phyloP scores from a whole-genome alignment of 1,140 invertebrate species.

The Scaptomyza hsui region DNA sequence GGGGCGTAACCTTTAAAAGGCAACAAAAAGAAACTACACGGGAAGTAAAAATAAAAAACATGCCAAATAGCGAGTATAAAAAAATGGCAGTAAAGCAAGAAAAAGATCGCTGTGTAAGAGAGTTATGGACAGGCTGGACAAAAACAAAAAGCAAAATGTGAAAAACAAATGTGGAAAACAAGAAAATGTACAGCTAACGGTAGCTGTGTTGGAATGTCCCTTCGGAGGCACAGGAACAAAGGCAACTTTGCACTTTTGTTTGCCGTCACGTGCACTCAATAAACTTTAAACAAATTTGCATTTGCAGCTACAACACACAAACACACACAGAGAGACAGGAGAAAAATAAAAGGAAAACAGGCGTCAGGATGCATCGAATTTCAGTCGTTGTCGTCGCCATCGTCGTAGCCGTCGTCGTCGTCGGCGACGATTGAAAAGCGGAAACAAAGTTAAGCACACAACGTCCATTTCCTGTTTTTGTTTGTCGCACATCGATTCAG shows the following conservation, averaged over 20 bases:
- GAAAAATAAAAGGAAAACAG: neutral
- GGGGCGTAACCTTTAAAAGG: conserved; percentile 10
- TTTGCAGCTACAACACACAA: conserved; percentile 57
- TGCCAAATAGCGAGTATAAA: conserved; percentile 11
- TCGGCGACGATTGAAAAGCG: conserved; percentile 33
- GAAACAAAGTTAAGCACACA: conserved; percentile 82
- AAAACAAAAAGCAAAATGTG: neutral
- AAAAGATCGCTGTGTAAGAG: neutral
- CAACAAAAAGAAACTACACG: neutral
- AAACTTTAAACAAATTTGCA: conserved; percentile 83
- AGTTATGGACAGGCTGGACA: conserved; percentile 13
- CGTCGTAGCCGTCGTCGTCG: no score
- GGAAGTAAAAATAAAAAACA: conserved; percentile 7
- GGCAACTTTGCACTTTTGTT: conserved; percentile 79
- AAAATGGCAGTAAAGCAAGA: neutral
- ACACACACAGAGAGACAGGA: conserved; percentile 18
- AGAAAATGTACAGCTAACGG: conserved; percentile 18
- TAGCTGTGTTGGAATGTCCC: neutral
- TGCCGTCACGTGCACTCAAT: conserved; percentile 83
- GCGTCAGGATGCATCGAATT: conserved; percentile 63
- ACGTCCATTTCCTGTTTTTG: conserved; percentile 81
- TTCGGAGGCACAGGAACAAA: conserved; percentile 28
- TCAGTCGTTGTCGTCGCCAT: conserved; percentile 51
- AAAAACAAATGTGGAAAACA: conserved; percentile 37
- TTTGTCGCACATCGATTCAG: conserved; percentile 70